These are phyloP conservation scores for Drosophila azteca DNA, from an alignment of 1,140 invertebrate species.

Conservation along the genomic window DNA sequence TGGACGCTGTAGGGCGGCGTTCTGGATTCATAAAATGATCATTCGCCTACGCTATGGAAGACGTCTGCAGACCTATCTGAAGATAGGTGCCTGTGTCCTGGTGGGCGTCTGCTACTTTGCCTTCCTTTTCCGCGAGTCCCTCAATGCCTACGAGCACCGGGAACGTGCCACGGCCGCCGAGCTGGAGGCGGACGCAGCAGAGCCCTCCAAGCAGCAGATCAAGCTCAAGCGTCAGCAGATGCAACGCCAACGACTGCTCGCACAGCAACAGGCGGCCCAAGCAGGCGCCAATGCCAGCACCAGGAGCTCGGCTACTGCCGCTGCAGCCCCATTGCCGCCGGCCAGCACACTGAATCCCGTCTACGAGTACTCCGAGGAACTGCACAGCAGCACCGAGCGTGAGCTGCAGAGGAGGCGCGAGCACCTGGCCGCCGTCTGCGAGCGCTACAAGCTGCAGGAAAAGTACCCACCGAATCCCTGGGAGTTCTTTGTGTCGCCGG, in stretches of 20 bases:
- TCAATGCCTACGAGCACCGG: slow-evolving; percentile 75
- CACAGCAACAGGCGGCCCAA: slow-evolving; percentile 40
- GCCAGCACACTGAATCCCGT: slow-evolving; percentile 77
- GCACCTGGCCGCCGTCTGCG: slow-evolving; percentile 66
- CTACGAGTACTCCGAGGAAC: slow-evolving; percentile 82
- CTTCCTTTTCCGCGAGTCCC: slow-evolving; percentile 78
- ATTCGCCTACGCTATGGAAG: slow-evolving; percentile 70
- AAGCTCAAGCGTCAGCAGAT: slow-evolving; percentile 63
- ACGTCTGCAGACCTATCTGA: slow-evolving; percentile 74
- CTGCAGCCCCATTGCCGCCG: slow-evolving; percentile 3
- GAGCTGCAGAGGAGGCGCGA: slow-evolving; percentile 61
- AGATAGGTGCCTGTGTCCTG: slow-evolving; percentile 65
- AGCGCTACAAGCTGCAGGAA: slow-evolving; percentile 66
- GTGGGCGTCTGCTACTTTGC: slow-evolving; percentile 76
- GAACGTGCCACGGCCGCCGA: slow-evolving; percentile 54
- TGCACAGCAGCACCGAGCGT: slow-evolving; percentile 75
- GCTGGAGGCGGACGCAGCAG: slow-evolving; percentile 38
- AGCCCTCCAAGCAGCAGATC: slow-evolving; percentile 59
- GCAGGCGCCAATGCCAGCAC: slow-evolving; percentile 15
- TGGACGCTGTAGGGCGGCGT: background rate
- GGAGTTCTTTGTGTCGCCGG: slow-evolving; percentile 90
- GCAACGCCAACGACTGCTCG: slow-evolving; percentile 48
- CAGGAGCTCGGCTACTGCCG: background rate
- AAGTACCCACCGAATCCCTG: slow-evolving; percentile 86
- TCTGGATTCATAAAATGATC: slow-evolving; percentile 59